Evolutionary conservation across 1,140 invertebrate species (phyloP).

Genomic region (Coenobita brevimanus): DNA sequence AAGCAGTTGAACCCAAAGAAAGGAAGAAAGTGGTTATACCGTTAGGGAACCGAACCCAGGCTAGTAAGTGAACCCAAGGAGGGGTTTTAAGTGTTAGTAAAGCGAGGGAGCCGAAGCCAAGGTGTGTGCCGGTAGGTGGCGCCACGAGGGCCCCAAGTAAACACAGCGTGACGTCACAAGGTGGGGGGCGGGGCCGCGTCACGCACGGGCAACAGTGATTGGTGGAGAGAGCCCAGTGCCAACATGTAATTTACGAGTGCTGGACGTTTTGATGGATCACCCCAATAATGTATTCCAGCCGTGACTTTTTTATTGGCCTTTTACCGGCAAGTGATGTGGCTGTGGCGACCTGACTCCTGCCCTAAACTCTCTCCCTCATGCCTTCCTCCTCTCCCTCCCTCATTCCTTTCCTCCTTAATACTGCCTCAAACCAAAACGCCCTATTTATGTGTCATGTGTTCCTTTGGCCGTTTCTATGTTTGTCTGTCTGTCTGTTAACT

Average conservation of each 20-base stretch:
- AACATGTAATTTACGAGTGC: slow-evolving; percentile 61
- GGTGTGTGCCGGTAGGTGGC: slow-evolving; percentile 32
- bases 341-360: neutral
- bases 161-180: slow-evolving; percentile 56
- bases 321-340: slow-evolving; percentile 52
- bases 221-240: slow-evolving; percentile 57
- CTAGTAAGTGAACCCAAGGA: too few relatives aligned
- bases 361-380: neutral
- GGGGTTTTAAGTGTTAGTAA: too few relatives aligned
- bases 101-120: too few relatives aligned
- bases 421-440: too few relatives aligned
- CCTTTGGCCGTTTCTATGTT: too few relatives aligned
- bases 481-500: too few relatives aligned
- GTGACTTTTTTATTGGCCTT: slow-evolving; percentile 53
- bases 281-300: slow-evolving; percentile 62
- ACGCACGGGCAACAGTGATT: slow-evolving; percentile 49
- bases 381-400: neutral
- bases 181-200: slow-evolving; percentile 49
- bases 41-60: too few relatives aligned
- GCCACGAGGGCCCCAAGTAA: slow-evolving; percentile 37
- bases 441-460: too few relatives aligned
- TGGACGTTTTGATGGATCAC: slow-evolving; percentile 59
- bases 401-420: too few relatives aligned
- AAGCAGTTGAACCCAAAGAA: too few relatives aligned
- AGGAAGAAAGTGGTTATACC: too few relatives aligned